Conservation (phyloP, 2,113 vertebrate genomes). For the Tupaia tana region DNA sequence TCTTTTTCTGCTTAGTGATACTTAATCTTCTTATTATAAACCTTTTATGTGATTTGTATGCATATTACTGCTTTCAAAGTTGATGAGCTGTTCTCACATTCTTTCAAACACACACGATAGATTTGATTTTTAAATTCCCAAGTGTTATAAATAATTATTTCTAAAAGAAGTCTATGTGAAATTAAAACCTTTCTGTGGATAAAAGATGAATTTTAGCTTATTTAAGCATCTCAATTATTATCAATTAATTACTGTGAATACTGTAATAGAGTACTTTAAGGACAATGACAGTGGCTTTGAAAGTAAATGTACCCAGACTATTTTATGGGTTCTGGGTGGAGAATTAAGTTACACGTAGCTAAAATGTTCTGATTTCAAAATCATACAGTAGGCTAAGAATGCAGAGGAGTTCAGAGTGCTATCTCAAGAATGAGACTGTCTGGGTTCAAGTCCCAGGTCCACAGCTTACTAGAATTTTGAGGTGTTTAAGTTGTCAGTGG, state of each 20-base stretch:
- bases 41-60: slow-evolving; percentile 60
- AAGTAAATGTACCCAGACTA: background rate
- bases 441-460: slow-evolving; percentile 14
- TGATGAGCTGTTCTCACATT: slow-evolving; percentile 52
- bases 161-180: slow-evolving; percentile 43
- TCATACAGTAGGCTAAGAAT: background rate
- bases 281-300: background rate
- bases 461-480: background rate
- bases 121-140: slow-evolving; percentile 53
- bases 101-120: slow-evolving; percentile 62
- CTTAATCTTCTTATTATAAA: slow-evolving; percentile 64
- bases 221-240: slow-evolving; percentile 28
- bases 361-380: background rate
- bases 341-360: slow-evolving; percentile 6
- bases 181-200: slow-evolving; percentile 18
- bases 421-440: background rate
- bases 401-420: background rate
- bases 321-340: background rate
- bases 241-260: background rate
- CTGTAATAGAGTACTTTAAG: background rate
- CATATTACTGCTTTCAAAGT: slow-evolving; percentile 13
- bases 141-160: slow-evolving; percentile 72
- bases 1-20: slow-evolving; percentile 62
- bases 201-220: slow-evolving; percentile 5
- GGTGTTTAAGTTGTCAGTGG: background rate